Evolutionary conservation across 2,888 invertebrate genomes (phyloP).

Genomic region (Lordiphosa fenestrarum): DNA sequence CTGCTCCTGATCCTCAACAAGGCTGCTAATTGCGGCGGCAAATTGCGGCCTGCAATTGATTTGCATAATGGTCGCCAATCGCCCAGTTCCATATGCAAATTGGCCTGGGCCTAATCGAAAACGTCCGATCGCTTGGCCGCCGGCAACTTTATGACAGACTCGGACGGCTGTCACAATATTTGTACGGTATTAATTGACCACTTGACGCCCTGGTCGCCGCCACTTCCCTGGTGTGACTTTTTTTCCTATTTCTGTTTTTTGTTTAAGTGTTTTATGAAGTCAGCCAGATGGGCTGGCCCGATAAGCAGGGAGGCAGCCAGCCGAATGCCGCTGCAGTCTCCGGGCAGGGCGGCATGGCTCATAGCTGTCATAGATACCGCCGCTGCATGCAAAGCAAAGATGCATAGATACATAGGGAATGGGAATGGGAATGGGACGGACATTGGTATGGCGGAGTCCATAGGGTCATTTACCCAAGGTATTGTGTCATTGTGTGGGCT

Average conservation of each 20-base stretch:
- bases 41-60: conserved; percentile 66
- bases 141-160: conserved; percentile 55
- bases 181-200: conserved; percentile 71
- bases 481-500: too few species aligned
- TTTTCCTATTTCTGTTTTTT: conserved; percentile 10
- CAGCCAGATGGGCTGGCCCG: conserved; percentile 57
- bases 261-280: conserved; percentile 71
- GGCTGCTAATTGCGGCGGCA: conserved; percentile 66
- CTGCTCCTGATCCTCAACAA: conserved; percentile 54
- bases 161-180: conserved; percentile 70
- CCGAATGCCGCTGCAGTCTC: not conserved
- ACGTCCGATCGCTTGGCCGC: conserved; percentile 10
- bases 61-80: conserved; percentile 39
- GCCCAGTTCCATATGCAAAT: conserved; percentile 32
- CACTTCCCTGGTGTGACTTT: not conserved
- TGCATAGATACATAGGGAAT: conserved; percentile 35
- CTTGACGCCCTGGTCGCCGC: conserved; percentile 55
- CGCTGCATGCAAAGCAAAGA: conserved; percentile 12
- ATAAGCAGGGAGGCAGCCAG: conserved; percentile 42
- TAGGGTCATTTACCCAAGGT: too few species aligned
- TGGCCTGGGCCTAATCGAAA: conserved; percentile 30
- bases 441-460: too few species aligned
- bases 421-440: conserved; percentile 12
- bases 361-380: conserved; percentile 23
- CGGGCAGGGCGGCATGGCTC: conserved; percentile 18